Conservation (phyloP, 2,113 vertebrate species). For the Peromyscus californicus region DNA sequence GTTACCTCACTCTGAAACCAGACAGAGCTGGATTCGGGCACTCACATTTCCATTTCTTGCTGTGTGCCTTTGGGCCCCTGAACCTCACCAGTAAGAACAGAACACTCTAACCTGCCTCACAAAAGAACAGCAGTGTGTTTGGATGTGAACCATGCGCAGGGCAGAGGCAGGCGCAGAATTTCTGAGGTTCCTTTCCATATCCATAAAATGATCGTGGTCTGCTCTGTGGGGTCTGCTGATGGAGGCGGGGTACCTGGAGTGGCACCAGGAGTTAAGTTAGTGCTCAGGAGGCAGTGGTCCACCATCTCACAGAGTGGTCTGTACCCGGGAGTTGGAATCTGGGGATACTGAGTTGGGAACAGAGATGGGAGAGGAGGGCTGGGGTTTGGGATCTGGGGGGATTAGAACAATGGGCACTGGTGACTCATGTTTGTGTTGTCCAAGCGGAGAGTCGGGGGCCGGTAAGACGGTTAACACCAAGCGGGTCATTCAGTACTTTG, state of each 20-base stretch:
- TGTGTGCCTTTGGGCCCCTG: background rate
- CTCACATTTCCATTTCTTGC: background rate
- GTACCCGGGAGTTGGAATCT: background rate
- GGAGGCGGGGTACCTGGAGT: background rate
- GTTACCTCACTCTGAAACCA: slow-evolving; percentile 42
- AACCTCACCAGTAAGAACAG: slow-evolving; percentile 9
- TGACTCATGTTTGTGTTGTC: slow-evolving; percentile 89
- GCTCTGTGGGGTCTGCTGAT: background rate
- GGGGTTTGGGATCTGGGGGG: background rate
- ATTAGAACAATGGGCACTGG: slow-evolving; percentile 44
- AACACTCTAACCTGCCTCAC: background rate
- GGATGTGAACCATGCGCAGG: background rate
- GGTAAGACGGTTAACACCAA: slow-evolving; percentile 99
- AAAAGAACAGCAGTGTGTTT: background rate
- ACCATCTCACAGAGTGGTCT: background rate
- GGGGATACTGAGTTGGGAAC: background rate
- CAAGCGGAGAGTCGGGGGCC: slow-evolving; percentile 98
- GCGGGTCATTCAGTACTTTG: slow-evolving; percentile 99
- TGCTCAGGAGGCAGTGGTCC: background rate
- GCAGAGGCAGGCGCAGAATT: background rate
- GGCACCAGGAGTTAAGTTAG: background rate
- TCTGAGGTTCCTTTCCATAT: background rate
- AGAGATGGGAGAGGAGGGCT: background rate
- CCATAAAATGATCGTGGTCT: background rate
- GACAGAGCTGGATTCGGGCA: slow-evolving; percentile 27